Evolutionary conservation across 2,888 invertebrate species (phyloP).

Genomic region (Idaea biselata): DNA sequence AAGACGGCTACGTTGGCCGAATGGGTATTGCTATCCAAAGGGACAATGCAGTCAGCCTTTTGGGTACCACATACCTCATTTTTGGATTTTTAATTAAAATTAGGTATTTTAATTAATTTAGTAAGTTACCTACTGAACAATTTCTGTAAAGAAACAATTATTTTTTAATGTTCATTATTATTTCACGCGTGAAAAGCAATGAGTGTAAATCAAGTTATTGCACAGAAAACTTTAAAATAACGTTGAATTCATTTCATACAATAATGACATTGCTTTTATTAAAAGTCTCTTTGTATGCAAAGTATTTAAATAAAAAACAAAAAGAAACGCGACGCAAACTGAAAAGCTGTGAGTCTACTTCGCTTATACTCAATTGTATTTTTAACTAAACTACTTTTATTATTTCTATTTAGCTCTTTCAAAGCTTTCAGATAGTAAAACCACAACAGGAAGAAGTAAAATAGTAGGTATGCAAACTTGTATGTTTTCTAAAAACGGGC

Average conservation of each 20-base stretch:
- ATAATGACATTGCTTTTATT: constrained; percentile 1
- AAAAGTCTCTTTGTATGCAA: background rate
- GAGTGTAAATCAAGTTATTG: background rate
- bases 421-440: background rate
- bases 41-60: no score
- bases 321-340: background rate
- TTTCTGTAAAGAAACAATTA: no score
- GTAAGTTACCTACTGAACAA: no score
- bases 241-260: background rate
- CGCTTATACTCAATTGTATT: background rate
- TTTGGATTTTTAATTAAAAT: no score
- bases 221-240: background rate
- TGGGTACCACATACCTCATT: no score
- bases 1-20: no score
- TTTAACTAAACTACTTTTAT: background rate
- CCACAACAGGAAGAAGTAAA: no score
- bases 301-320: background rate
- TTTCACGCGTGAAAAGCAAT: background rate
- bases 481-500: no score
- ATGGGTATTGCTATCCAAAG: no score
- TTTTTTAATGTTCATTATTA: background rate
- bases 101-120: no score
- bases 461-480: no score
- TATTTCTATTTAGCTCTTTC: background rate
- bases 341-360: background rate